Evolutionary conservation across 2,888 invertebrate genomes (phyloP).

Genomic region (Acleris emargana): DNA sequence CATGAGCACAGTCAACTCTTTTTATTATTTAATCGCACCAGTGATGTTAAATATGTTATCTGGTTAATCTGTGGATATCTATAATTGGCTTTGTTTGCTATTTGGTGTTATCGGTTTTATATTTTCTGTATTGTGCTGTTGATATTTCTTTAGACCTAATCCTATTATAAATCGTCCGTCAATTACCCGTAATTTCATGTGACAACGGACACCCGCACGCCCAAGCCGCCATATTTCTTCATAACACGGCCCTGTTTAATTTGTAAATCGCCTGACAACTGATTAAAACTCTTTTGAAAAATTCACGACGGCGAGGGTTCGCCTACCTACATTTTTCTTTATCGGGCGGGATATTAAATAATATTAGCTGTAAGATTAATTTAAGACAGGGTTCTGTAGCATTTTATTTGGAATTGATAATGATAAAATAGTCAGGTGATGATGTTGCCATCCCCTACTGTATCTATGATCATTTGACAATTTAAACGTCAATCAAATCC

Average conservation of each 20-base stretch:
- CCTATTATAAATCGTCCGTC: neutral
- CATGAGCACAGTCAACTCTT: too few species aligned
- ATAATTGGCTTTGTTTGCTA: too few species aligned
- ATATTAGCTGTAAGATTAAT: slow-evolving; percentile 8
- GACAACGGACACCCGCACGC: slow-evolving; percentile 51
- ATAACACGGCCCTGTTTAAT: slow-evolving; percentile 82
- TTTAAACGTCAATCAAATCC: too few species aligned
- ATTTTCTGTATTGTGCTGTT: too few species aligned
- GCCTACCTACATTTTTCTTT: slow-evolving; percentile 26
- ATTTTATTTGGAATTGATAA: neutral
- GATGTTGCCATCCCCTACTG: too few species aligned
- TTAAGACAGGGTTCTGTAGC: slow-evolving; percentile 14
- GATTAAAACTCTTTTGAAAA: slow-evolving; percentile 82
- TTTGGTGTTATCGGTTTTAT: too few species aligned
- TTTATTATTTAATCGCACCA: too few species aligned
- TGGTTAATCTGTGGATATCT: too few species aligned
- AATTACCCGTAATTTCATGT: neutral
- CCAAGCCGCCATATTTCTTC: slow-evolving; percentile 74
- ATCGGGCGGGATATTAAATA: slow-evolving; percentile 33
- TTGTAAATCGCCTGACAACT: slow-evolving; percentile 83
- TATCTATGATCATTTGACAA: too few species aligned
- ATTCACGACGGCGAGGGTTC: slow-evolving; percentile 58
- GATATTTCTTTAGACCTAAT: too few species aligned
- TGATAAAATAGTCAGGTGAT: neutral
- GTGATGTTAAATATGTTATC: too few species aligned